Base-by-base conservation (phyloP, 1,140 invertebrate genomes). In the Phocides pigmalion region DNA sequence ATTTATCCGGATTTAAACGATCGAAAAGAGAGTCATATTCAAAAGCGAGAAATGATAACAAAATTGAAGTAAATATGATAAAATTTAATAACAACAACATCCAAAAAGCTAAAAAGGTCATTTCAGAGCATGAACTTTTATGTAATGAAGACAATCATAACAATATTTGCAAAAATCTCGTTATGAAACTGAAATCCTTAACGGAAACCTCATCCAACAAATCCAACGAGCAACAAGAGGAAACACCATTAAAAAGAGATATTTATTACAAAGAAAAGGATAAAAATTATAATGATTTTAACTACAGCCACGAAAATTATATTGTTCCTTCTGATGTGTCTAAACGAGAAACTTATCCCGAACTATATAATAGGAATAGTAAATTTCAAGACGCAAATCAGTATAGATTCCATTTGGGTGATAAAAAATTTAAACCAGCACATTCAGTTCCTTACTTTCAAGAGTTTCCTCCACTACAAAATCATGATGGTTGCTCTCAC, bases 161-260 rank as follows among this genome's bases (percentile, higher is more conserved):
- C 59, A 63, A 79, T 12, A 62, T 76, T 14, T 90, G 86, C 47
- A 82, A 80, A 72, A 68, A 82, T 22, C 61, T 88, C 15, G 65
- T 88, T 16, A 62, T 41, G n/a, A 79, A 80, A 64, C 47, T 90
- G 35, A 80, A 81, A 68, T 14, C 22, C 9, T 56, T 81, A 17
- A 67, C 72, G 37, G 66, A 74, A 39, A 65, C 75, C n/a, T 63
- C 54, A 35, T 50, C 39, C 25, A 35, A 32, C 25, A 54, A 64
- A 32, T 11, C 61, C 42, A 61, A 35, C 49, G 17, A 71, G 49
- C 58, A 68, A 9, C 54, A 68, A 22, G 35, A 68, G 44, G 42
- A 46, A 19, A 17, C 11, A n/a, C 11, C 63, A 50, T 20, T 20
- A 63, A 59, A 62, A 41, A 15, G 74, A 22, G 47, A 12, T 42